Conservation (phyloP, 2,797 vertebrate genomes). For the Hyperoplus immaculatus region DNA sequence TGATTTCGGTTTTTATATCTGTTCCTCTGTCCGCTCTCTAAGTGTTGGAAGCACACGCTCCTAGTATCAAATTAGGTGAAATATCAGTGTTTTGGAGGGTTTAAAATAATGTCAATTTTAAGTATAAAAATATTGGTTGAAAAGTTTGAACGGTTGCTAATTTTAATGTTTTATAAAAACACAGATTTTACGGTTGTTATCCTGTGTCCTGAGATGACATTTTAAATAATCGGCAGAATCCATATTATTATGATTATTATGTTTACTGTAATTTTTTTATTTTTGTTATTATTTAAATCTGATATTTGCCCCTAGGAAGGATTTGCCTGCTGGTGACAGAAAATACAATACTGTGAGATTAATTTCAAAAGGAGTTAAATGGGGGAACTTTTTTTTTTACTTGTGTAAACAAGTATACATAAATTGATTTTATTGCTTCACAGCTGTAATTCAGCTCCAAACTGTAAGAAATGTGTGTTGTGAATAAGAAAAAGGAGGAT, state of each 20-base stretch:
- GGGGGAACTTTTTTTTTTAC: conserved; percentile 28
- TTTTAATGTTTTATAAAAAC: conserved; percentile 45
- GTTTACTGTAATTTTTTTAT: no score
- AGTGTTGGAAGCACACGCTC: conserved; percentile 62
- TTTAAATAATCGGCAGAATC: conserved; percentile 7
- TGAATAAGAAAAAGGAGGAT: conserved; percentile 77
- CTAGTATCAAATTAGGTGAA: conserved; percentile 41
- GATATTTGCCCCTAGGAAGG: conserved; percentile 9
- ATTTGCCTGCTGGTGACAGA: conserved; percentile 42
- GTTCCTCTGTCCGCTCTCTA: conserved; percentile 47
- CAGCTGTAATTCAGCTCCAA: conserved; percentile 70
- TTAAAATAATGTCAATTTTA: conserved; percentile 7
- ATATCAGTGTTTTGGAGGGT: conserved; percentile 38
- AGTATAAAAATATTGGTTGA: conserved; percentile 16
- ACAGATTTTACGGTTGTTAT: conserved; percentile 25
- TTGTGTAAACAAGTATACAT: conserved; percentile 50
- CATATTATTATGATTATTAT: no score
- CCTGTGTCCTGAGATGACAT: conserved; percentile 11
- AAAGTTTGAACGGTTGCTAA: conserved; percentile 22
- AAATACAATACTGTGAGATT: conserved; percentile 37
- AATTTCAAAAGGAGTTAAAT: conserved; percentile 28
- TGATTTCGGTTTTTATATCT: conserved; percentile 62
- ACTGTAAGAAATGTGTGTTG: conserved; percentile 75
- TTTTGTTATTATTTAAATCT: conserved; percentile 38
- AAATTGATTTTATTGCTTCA: conserved; percentile 59